These are phyloP conservation scores for Phrynocephalus versicolor DNA, from an alignment of 2,113 vertebrate genomes.

Conservation along the genomic window DNA sequence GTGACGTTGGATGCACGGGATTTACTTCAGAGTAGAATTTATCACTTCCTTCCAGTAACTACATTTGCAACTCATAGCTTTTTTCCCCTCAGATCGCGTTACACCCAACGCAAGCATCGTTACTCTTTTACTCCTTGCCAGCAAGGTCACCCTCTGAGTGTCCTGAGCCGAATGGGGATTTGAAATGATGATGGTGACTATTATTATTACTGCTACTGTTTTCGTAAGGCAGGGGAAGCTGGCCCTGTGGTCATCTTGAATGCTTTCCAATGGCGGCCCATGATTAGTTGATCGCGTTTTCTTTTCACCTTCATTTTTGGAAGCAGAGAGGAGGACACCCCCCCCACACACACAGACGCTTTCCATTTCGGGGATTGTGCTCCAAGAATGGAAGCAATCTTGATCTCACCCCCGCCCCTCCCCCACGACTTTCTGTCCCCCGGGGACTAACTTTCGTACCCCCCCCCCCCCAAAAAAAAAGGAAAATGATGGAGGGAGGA, in stretches of 20 bases:
- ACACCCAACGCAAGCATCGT: too few species aligned
- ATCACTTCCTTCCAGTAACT: too few species aligned
- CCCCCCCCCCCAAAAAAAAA: too few species aligned
- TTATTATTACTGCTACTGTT: not conserved
- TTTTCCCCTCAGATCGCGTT: too few species aligned
- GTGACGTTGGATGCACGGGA: not conserved
- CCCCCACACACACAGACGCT: too few species aligned
- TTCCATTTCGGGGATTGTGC: not conserved
- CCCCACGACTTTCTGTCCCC: not conserved
- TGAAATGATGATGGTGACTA: not conserved
- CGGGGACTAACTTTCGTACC: not conserved
- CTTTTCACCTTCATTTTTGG: too few species aligned
- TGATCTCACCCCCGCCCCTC: not conserved
- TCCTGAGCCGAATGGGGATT: not conserved
- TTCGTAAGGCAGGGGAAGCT: not conserved
- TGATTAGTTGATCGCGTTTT: too few species aligned
- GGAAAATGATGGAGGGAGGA: not conserved
- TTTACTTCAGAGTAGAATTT: not conserved
- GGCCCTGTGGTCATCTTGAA: not conserved
- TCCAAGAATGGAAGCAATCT: not conserved
- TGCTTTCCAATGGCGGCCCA: too few species aligned
- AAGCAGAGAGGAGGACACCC: not conserved
- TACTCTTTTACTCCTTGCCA: too few species aligned
- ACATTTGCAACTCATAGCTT: too few species aligned
- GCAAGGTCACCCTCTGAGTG: not conserved